These are phyloP conservation scores for Harpalus rufipes DNA, from an alignment of 2,888 invertebrate genomes.

Conservation along the genomic window DNA sequence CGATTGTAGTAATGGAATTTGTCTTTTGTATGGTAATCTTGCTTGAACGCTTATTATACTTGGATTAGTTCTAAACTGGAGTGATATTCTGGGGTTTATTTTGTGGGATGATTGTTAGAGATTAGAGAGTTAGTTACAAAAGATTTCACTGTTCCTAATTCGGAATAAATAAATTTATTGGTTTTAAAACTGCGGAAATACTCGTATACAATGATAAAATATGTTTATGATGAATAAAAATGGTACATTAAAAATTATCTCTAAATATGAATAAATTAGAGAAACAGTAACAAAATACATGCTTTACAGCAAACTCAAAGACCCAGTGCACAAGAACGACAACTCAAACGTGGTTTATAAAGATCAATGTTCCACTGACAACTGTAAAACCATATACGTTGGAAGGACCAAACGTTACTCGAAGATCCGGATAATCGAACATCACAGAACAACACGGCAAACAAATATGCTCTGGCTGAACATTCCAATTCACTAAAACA, in stretches of 20 bases:
- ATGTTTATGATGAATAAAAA: neutral
- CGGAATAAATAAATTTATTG: neutral
- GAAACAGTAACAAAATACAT: too few species aligned
- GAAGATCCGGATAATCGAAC: too few species aligned
- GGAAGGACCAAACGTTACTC: too few species aligned
- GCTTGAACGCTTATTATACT: neutral
- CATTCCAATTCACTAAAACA: too few species aligned
- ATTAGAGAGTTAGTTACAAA: neutral
- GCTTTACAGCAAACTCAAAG: too few species aligned
- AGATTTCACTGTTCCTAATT: neutral
- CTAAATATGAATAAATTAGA: too few species aligned
- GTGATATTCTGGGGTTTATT: constrained; percentile 1
- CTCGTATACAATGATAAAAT: neutral
- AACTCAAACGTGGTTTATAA: too few species aligned
- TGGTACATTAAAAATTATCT: neutral
- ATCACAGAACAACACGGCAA: too few species aligned
- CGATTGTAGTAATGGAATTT: constrained; percentile 14
- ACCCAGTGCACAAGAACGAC: too few species aligned
- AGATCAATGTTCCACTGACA: too few species aligned
- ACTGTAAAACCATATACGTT: too few species aligned
- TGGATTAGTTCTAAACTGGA: constrained; percentile 25
- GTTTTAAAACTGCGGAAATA: neutral
- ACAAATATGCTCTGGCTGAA: too few species aligned
- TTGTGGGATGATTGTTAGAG: neutral
- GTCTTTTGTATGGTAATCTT: constrained; percentile 32